These are phyloP conservation scores for Campaea margaritaria DNA, from an alignment of 2,888 invertebrate genomes.

Conservation along the genomic window DNA sequence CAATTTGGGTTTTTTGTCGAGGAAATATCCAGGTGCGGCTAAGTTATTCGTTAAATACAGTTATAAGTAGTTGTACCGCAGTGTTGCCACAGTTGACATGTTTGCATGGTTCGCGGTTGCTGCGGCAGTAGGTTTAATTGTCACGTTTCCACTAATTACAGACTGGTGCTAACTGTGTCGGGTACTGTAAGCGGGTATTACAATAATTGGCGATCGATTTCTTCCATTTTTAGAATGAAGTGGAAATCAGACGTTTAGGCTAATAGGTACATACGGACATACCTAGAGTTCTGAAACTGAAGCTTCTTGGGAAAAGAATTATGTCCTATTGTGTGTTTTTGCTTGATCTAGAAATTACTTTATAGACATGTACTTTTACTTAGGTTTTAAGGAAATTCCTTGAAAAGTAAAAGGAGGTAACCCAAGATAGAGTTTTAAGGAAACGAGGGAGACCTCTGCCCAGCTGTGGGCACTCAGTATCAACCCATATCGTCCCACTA, in stretches of 20 bases:
- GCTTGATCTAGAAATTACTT: too few relatives aligned
- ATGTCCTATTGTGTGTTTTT: too few relatives aligned
- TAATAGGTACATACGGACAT: too few relatives aligned
- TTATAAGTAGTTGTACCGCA: slow-evolving; percentile 4
- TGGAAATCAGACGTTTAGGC: neutral
- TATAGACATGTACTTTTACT: too few relatives aligned
- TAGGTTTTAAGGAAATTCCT: too few relatives aligned
- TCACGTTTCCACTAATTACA: slow-evolving; percentile 28
- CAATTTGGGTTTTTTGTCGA: neutral
- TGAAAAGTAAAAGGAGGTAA: too few relatives aligned
- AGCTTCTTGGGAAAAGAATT: too few relatives aligned
- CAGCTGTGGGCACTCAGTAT: too few relatives aligned
- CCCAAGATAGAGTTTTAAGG: too few relatives aligned
- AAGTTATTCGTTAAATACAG: slow-evolving; percentile 1
- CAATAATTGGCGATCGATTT: slow-evolving; percentile 7
- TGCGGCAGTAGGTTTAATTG: slow-evolving; percentile 9
- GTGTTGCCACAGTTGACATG: slow-evolving; percentile 17
- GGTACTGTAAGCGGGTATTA: neutral
- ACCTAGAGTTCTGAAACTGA: too few relatives aligned
- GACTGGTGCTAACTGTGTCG: slow-evolving; percentile 22
- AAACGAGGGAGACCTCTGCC: too few relatives aligned
- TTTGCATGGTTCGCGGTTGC: slow-evolving; percentile 6
- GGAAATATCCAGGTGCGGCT: neutral
- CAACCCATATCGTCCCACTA: too few relatives aligned
- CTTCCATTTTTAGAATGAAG: slow-evolving; percentile 1